Evolutionary conservation across 1,140 invertebrate species (phyloP).

Genomic region (Augochlora pura): DNA sequence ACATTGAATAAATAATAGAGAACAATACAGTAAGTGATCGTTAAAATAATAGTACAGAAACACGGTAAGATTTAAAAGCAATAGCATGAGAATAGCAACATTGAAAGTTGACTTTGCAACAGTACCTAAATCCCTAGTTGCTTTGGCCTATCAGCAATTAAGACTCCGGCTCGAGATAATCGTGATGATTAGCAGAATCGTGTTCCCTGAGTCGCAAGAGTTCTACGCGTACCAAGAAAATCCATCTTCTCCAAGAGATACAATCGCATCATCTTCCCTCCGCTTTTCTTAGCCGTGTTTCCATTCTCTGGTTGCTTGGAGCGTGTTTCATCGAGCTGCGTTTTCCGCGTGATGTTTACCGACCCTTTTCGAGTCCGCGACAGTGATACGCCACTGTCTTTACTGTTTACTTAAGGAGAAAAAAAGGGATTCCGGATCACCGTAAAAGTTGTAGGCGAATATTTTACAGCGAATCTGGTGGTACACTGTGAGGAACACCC

Average conservation of each 20-base stretch:
- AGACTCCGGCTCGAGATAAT: background rate
- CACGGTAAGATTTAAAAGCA: too few relatives aligned
- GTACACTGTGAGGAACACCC: background rate
- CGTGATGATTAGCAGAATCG: background rate
- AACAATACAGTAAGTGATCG: too few relatives aligned
- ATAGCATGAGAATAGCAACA: too few relatives aligned
- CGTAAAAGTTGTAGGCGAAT: background rate
- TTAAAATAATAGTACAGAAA: too few relatives aligned
- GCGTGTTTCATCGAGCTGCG: background rate
- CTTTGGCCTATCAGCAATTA: background rate
- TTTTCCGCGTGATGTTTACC: background rate
- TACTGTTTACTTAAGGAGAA: background rate
- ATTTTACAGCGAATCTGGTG: background rate
- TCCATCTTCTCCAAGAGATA: background rate
- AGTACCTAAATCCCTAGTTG: background rate
- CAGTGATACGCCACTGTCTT: background rate
- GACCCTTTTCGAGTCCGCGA: background rate
- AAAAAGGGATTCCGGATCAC: background rate
- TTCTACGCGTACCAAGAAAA: background rate
- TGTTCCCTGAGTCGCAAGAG: background rate
- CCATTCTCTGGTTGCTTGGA: background rate
- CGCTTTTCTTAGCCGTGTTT: background rate
- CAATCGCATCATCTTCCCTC: background rate
- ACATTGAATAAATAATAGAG: too few relatives aligned
- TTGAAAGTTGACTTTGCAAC: too few relatives aligned